Evolutionary conservation across 2,113 vertebrate genomes (phyloP).

Genomic region (Oenanthe melanoleuca): DNA sequence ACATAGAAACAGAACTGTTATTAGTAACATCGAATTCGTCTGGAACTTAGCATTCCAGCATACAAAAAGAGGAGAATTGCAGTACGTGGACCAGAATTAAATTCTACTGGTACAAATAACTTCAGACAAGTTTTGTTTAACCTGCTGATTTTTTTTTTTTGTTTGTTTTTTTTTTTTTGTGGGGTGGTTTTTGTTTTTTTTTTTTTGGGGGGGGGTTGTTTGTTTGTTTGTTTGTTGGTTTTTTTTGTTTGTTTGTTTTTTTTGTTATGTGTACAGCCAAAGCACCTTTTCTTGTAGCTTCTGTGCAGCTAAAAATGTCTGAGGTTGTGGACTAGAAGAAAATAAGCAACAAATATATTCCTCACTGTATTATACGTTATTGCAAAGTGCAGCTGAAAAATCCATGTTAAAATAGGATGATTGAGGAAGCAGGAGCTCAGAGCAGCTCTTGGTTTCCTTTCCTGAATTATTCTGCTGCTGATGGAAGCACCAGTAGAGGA

Average conservation of each 20-base stretch:
- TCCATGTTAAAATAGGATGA: not conserved
- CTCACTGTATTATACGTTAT: not conserved
- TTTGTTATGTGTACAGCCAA: not conserved
- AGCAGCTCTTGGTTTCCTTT: not conserved
- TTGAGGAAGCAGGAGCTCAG: accelerated
- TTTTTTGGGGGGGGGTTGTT: not conserved
- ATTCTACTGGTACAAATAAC: not conserved
- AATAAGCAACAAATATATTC: not conserved
- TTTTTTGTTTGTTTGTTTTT: too few relatives aligned
- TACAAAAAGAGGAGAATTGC: accelerated
- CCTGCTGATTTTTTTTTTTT: not conserved
- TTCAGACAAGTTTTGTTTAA: not conserved
- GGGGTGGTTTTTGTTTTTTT: too few relatives aligned
- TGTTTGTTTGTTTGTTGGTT: too few relatives aligned
- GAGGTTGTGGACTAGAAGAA: not conserved
- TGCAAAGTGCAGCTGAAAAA: not conserved
- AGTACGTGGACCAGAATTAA: not conserved
- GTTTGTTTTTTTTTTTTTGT: too few relatives aligned
- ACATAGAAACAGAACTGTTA: not conserved
- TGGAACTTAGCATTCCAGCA: accelerated
- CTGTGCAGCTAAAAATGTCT: not conserved
- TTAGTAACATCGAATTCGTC: accelerated
- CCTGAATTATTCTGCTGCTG: not conserved
- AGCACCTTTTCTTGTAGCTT: not conserved
- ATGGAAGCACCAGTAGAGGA: not conserved